Conservation (phyloP, 2,797 vertebrate species). For the Diglossa cyanea region DNA sequence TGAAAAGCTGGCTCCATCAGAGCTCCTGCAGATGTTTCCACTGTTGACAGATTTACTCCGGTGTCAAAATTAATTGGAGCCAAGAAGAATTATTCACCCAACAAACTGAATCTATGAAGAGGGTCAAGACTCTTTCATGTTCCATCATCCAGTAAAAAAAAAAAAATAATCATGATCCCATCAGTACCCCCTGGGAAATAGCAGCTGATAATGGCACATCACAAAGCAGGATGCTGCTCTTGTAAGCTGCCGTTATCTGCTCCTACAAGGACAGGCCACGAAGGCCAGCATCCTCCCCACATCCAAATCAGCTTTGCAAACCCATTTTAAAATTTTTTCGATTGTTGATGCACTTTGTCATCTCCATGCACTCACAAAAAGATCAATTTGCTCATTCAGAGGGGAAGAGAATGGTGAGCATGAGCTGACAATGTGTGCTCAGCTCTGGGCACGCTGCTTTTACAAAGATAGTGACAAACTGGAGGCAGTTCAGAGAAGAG, state of each 20-base stretch:
- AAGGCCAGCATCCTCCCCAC: neutral
- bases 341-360: neutral
- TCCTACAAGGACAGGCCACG: neutral
- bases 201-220: neutral
- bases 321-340: neutral
- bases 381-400: neutral
- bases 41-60: constrained; percentile 17
- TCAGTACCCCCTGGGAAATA: neutral
- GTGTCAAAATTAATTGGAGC: constrained; percentile 14
- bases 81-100: constrained; percentile 28
- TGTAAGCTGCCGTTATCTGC: neutral
- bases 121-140: constrained; percentile 16
- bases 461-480: constrained; percentile 8
- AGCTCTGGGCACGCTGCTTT: neutral
- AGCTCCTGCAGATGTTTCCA: neutral
- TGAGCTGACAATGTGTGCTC: neutral
- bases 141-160: neutral
- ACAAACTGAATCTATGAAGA: neutral
- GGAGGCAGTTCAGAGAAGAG: constrained; percentile 46
- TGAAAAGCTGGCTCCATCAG: neutral
- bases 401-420: neutral
- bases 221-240: neutral
- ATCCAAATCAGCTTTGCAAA: constrained; percentile 17
- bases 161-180: neutral
- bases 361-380: neutral